Conservation (phyloP, 1,140 invertebrate species). For the Bombus cullumanus region DNA sequence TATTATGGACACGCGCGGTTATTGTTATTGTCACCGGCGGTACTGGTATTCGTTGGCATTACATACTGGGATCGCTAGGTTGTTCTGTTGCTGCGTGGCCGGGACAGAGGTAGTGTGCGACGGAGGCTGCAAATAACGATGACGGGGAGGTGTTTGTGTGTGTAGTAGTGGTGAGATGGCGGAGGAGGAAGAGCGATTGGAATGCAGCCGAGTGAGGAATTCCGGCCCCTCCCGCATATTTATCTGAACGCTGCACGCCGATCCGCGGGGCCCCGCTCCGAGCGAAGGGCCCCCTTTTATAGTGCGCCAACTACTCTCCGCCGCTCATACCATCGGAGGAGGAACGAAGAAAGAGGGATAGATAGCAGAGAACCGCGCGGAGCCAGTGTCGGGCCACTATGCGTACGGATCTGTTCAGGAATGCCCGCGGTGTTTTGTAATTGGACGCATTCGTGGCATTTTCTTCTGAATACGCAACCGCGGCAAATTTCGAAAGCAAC, state of each 20-base stretch:
- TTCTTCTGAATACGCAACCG: conserved; percentile 48
- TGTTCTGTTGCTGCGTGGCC: conserved; percentile 10
- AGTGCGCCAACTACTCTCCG: conserved; percentile 67
- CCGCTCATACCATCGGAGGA: conserved; percentile 27
- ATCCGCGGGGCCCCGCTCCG: conserved; percentile 63
- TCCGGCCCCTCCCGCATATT: conserved; percentile 83
- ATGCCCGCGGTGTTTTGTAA: conserved; percentile 71
- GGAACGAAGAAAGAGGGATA: conserved; percentile 33
- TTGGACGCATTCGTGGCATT: conserved; percentile 72
- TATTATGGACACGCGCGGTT: not conserved
- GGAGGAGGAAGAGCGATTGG: conserved; percentile 70
- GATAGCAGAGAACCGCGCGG: conserved; percentile 41
- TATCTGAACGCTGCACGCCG: conserved; percentile 77
- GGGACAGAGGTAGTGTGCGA: not conserved
- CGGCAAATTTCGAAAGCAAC: not conserved
- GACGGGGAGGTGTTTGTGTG: conserved; percentile 33
- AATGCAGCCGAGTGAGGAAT: conserved; percentile 83
- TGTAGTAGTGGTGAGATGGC: conserved; percentile 44
- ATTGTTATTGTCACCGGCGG: not conserved
- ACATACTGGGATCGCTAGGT: not conserved
- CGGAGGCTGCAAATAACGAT: conserved; percentile 39
- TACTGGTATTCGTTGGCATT: not conserved
- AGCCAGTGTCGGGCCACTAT: conserved; percentile 60
- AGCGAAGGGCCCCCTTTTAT: conserved; percentile 79
- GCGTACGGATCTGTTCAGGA: conserved; percentile 64